phyloP scores from a whole-genome alignment of 2,113 vertebrate species.

The Phalacrocorax carbo region DNA sequence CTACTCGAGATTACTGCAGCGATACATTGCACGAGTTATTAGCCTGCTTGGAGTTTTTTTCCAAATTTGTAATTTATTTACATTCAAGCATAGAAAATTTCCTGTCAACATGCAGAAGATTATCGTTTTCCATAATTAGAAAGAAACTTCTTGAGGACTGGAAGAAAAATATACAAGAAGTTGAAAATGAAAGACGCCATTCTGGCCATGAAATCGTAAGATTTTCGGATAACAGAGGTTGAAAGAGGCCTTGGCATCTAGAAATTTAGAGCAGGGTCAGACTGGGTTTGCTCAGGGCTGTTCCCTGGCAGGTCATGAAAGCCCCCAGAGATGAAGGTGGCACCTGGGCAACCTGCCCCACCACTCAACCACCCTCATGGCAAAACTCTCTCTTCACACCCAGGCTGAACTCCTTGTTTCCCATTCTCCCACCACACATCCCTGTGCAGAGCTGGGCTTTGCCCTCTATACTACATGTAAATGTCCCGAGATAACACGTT shows the following conservation, averaged over 20 bases:
- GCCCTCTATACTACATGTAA: rapidly evolving
- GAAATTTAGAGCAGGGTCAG: not conserved
- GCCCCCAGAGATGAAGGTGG: not conserved
- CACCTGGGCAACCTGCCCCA: not conserved
- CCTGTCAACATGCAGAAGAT: not conserved
- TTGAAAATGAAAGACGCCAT: not conserved
- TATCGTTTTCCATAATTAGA: not conserved
- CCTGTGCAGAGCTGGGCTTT: not conserved
- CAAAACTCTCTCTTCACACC: not conserved
- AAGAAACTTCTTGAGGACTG: not conserved
- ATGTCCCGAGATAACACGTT: not conserved
- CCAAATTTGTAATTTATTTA: not conserved
- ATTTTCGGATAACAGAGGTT: rapidly evolving
- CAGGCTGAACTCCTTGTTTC: not conserved
- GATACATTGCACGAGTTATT: not conserved
- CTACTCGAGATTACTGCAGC: not conserved
- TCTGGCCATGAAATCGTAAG: not conserved
- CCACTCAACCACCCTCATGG: not conserved
- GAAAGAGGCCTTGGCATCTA: not conserved
- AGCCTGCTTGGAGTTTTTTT: not conserved
- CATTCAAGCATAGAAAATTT: not conserved
- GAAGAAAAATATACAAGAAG: not conserved
- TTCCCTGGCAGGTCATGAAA: not conserved
- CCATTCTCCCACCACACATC: rapidly evolving
- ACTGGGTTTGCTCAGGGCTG: not conserved